Conservation (phyloP, 2,113 vertebrate genomes). For the Heterocephalus glaber region DNA sequence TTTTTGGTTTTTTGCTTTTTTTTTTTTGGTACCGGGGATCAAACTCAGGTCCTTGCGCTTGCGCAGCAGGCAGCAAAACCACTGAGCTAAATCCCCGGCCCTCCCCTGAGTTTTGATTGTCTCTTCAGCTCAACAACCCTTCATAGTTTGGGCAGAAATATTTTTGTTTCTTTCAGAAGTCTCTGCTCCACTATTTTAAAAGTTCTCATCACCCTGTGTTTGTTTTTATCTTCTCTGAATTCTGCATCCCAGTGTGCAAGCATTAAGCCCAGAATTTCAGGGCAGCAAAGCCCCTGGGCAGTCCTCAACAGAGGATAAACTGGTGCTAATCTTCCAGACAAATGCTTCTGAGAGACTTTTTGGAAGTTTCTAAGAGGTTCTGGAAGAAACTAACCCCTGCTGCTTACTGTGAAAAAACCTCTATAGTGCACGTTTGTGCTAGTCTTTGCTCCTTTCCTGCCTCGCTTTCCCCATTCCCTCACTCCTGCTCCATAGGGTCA, state of each 20-base stretch:
- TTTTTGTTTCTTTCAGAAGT: neutral
- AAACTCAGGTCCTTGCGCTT: too few relatives aligned
- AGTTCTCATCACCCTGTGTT: neutral
- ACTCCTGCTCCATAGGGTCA: neutral
- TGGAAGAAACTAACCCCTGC: neutral
- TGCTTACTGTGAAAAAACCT: neutral
- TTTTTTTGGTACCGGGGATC: too few relatives aligned
- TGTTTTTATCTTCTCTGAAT: slow-evolving; percentile 10
- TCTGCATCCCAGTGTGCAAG: neutral
- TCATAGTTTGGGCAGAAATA: neutral
- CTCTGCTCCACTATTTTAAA: neutral
- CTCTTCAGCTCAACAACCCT: neutral
- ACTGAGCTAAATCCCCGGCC: too few relatives aligned
- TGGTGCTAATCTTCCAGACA: neutral
- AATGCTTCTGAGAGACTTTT: neutral
- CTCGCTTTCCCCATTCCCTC: neutral
- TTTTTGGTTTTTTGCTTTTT: too few relatives aligned
- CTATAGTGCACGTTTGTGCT: neutral
- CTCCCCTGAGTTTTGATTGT: neutral
- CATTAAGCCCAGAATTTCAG: slow-evolving; percentile 21
- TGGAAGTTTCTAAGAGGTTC: neutral
- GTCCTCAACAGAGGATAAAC: neutral
- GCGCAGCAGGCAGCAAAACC: too few relatives aligned
- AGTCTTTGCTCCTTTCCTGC: neutral
- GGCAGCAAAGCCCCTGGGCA: neutral